Percentiles rank a stretch among this genome's conserved stretches.
Evolutionary conservation across 2,797 vertebrate genomes (phyloP).

Genomic region (Synaphobranchus kaupii): DNA sequence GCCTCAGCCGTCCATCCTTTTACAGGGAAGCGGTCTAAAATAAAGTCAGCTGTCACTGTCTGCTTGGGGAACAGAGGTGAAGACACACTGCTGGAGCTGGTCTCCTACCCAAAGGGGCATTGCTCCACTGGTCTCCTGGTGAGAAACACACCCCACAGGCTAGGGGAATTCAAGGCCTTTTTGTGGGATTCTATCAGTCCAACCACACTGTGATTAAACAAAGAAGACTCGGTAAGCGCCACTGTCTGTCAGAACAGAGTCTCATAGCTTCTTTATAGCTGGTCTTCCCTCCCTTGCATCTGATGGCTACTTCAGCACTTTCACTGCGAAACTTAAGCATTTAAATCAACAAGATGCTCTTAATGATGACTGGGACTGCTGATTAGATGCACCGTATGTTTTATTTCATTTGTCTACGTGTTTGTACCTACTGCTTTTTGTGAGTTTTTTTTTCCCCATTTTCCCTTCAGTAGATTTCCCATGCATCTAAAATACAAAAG

Average conservation of each 20-base stretch:
- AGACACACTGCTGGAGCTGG: slow-evolving; percentile 80
- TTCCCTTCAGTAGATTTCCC: not conserved
- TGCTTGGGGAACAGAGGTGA: slow-evolving; percentile 72
- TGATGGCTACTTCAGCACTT: slow-evolving; percentile 27
- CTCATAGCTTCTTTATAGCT: not conserved
- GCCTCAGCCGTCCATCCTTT: slow-evolving; percentile 60
- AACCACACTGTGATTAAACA: slow-evolving; percentile 46
- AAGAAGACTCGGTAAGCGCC: slow-evolving; percentile 66
- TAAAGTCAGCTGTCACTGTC: slow-evolving; percentile 84
- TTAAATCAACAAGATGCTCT: not conserved
- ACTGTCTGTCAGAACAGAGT: not conserved
- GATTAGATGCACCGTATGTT: not conserved
- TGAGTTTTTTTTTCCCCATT: not conserved
- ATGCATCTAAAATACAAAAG: not conserved
- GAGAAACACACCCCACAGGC: slow-evolving; percentile 67
- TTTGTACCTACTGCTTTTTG: not conserved
- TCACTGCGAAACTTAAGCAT: slow-evolving; percentile 14
- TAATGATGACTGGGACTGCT: not conserved
- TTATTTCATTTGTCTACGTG: not conserved
- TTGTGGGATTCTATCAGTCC: slow-evolving; percentile 72
- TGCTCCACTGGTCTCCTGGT: slow-evolving; percentile 62
- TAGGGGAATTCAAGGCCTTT: slow-evolving; percentile 59
- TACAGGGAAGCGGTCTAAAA: slow-evolving; percentile 71
- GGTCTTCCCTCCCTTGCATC: not conserved
- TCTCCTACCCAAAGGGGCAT: slow-evolving; percentile 71